Conservation (phyloP, 2,113 vertebrate species). For the Corythornis madagascariensis region DNA sequence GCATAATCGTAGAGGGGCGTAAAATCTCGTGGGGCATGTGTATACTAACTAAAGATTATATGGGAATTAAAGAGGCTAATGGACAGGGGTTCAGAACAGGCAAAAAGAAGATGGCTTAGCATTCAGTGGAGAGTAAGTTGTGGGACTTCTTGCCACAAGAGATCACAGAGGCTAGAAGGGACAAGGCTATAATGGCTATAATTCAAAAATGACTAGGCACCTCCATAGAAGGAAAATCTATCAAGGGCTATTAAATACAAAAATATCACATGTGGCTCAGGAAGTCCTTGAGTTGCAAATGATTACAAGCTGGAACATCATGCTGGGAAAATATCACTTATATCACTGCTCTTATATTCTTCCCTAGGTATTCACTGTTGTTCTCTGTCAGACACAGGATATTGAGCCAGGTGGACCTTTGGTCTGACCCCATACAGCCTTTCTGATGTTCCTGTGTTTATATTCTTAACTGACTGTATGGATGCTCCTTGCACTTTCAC, state of each 20-base stretch:
- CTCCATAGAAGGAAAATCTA: constrained; percentile 17
- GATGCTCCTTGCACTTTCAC: constrained; percentile 59
- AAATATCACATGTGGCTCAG: constrained; percentile 37
- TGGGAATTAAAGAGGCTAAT: neutral
- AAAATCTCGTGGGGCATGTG: neutral
- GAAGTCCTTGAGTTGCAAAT: constrained; percentile 61
- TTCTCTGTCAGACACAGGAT: constrained; percentile 60
- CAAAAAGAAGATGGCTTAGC: neutral
- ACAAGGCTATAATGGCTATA: neutral
- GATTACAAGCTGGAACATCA: constrained; percentile 23
- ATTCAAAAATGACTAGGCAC: constrained; percentile 19
- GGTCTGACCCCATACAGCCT: constrained; percentile 43
- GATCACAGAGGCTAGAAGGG: neutral
- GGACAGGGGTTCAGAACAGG: neutral
- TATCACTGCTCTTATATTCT: constrained; percentile 47
- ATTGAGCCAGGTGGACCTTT: constrained; percentile 63
- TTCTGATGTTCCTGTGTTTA: constrained; percentile 54
- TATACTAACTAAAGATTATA: neutral
- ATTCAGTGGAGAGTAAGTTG: neutral
- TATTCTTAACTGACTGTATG: constrained; percentile 54
- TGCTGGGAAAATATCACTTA: constrained; percentile 48
- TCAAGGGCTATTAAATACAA: constrained; percentile 31
- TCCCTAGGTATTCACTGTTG: constrained; percentile 50
- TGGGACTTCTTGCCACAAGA: neutral
- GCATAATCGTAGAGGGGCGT: rapidly evolving